Evolutionary conservation across 2,888 invertebrate species (phyloP).

Genomic region (Tuta absoluta): DNA sequence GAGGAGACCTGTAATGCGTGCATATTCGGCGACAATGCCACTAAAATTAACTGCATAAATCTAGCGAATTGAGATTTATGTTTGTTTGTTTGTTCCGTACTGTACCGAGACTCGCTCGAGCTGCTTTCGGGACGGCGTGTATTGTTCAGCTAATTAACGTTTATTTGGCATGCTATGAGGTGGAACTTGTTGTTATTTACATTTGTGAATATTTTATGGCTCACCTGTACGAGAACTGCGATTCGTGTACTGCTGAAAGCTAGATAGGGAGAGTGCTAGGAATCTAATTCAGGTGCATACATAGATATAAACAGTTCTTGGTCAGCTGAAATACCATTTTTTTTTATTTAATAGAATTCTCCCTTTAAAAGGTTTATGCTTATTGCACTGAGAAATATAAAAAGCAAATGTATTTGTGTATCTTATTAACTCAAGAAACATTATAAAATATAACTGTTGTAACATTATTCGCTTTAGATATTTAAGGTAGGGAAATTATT

Average conservation of each 20-base stretch:
- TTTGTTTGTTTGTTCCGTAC: conserved; percentile 48
- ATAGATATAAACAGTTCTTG: too few species aligned
- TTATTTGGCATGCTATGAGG: conserved; percentile 35
- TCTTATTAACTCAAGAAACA: too few species aligned
- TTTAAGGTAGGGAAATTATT: background rate
- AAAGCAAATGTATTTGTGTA: too few species aligned
- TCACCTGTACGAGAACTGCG: conserved; percentile 8
- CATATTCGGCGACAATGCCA: conserved; percentile 40
- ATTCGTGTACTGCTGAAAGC: background rate
- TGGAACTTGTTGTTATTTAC: conserved; percentile 8
- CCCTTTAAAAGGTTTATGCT: too few species aligned
- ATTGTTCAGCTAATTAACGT: conserved; percentile 36
- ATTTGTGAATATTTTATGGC: conserved; percentile 4
- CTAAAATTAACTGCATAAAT: conserved; percentile 60
- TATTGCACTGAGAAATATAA: too few species aligned
- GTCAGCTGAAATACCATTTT: too few species aligned
- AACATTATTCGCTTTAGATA: too few species aligned
- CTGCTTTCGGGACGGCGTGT: conserved; percentile 32
- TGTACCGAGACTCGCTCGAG: conserved; percentile 36
- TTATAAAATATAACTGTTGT: too few species aligned
- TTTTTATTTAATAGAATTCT: too few species aligned
- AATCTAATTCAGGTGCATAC: too few species aligned
- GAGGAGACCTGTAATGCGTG: conserved; percentile 25
- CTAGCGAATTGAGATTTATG: conserved; percentile 52
- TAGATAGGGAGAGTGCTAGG: too few species aligned